phyloP scores from a whole-genome alignment of 2,797 vertebrate genomes.

The Helarctos malayanus region DNA sequence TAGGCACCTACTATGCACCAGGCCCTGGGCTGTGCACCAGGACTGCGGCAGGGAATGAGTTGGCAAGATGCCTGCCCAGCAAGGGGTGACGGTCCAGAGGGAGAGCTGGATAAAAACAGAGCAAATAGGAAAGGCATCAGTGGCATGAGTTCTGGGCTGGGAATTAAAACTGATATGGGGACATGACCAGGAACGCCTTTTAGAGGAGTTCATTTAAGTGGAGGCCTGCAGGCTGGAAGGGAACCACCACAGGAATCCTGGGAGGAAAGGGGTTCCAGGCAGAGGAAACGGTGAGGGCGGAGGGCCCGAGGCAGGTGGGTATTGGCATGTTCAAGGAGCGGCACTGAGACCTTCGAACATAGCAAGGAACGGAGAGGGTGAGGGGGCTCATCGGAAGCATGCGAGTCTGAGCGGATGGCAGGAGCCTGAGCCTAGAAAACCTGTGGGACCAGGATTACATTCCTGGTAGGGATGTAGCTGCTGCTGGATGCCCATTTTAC shows the following conservation, averaged over 20 bases:
- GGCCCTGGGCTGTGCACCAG: not conserved
- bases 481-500: not conserved
- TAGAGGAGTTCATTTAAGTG: not conserved
- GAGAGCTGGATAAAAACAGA: not conserved
- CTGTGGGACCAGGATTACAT: not conserved
- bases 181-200: not conserved
- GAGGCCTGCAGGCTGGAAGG: not conserved
- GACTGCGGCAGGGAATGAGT: not conserved
- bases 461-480: not conserved
- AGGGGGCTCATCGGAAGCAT: not conserved
- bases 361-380: not conserved
- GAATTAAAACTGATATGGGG: not conserved
- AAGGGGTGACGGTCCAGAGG: not conserved
- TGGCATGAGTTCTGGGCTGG: not conserved
- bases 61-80: not conserved
- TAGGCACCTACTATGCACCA: conserved; percentile 53
- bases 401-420: not conserved
- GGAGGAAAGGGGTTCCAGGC: not conserved
- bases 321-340: not conserved
- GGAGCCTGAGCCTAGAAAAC: not conserved
- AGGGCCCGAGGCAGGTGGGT: not conserved
- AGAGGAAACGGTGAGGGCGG: not conserved
- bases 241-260: not conserved
- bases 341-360: not conserved
- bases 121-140: not conserved